A percentile compares a stretch with the other conserved stretches of the same genome.
Evolutionary conservation across 1,140 invertebrate species (phyloP).

Genomic region (Bombus pascuorum): DNA sequence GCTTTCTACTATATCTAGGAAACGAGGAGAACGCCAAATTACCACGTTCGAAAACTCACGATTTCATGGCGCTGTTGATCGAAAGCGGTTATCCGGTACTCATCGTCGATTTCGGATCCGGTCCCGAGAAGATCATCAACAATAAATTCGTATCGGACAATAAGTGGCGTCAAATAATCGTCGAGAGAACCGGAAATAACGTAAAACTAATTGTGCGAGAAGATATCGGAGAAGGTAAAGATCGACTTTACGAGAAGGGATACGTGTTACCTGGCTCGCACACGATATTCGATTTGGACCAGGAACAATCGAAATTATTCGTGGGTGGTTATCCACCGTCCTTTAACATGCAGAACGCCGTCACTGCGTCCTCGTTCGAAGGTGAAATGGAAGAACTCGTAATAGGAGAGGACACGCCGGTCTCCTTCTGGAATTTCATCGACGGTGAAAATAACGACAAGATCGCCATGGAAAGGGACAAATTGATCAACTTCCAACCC

Average conservation of each 20-base stretch:
- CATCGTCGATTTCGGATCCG: constrained; percentile 94
- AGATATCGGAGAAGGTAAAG: constrained; percentile 86
- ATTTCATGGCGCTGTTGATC: constrained; percentile 96
- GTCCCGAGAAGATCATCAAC: constrained; percentile 88
- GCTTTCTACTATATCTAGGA: constrained; percentile 94
- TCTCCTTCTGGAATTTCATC: constrained; percentile 98
- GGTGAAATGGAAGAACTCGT: constrained; percentile 95
- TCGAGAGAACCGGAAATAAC: constrained; percentile 93
- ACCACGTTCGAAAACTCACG: constrained; percentile 84
- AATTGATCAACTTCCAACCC: constrained; percentile 84
- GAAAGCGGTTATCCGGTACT: constrained; percentile 93
- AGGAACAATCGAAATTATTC: constrained; percentile 92
- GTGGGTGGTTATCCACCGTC: constrained; percentile 93
- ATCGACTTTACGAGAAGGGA: constrained; percentile 83
- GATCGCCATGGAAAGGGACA: constrained; percentile 88
- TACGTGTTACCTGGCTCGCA: constrained; percentile 87
- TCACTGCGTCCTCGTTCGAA: constrained; percentile 90
- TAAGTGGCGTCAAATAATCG: constrained; percentile 94
- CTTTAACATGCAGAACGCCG: constrained; percentile 86
- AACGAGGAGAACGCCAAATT: constrained; percentile 89
- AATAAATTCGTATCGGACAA: constrained; percentile 92
- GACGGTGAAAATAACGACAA: constrained; percentile 89
- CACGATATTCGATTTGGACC: constrained; percentile 94
- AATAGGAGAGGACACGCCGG: constrained; percentile 93
- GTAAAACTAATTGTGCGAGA: constrained; percentile 92